These are phyloP conservation scores for Diuraphis noxia DNA, from an alignment of 1,140 invertebrate species.

Conservation along the genomic window DNA sequence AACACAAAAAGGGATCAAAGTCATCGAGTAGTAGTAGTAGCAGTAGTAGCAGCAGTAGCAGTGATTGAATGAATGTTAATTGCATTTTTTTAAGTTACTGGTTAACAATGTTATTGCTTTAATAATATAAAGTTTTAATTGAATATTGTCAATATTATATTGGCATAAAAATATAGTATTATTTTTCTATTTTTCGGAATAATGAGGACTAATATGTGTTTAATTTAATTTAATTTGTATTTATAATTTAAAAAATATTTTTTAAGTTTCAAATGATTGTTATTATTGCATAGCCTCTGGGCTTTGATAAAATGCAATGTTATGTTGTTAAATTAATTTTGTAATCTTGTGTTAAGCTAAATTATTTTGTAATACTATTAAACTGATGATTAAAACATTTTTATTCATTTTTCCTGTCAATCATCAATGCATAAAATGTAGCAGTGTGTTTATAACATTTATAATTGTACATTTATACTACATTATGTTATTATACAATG, in stretches of 20 bases:
- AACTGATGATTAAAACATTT: neutral
- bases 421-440: neutral
- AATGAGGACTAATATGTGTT: neutral
- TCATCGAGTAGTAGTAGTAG: conserved; percentile 55
- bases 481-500: too few species aligned
- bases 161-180: neutral
- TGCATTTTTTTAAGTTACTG: neutral
- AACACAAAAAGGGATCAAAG: conserved; percentile 24
- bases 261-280: neutral
- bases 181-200: neutral
- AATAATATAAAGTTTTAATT: conserved; percentile 1
- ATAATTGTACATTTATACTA: neutral
- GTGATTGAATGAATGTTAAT: conserved; percentile 32
- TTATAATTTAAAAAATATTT: neutral
- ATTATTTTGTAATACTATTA: neutral
- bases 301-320: neutral
- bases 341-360: neutral
- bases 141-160: neutral
- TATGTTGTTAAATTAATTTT: neutral
- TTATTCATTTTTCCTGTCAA: neutral
- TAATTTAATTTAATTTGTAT: neutral
- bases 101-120: neutral
- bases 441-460: neutral
- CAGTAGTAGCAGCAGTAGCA: conserved; percentile 55
- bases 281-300: neutral